These are phyloP conservation scores for Hipposideros armiger DNA, from an alignment of 2,113 vertebrate species.

Conservation along the genomic window DNA sequence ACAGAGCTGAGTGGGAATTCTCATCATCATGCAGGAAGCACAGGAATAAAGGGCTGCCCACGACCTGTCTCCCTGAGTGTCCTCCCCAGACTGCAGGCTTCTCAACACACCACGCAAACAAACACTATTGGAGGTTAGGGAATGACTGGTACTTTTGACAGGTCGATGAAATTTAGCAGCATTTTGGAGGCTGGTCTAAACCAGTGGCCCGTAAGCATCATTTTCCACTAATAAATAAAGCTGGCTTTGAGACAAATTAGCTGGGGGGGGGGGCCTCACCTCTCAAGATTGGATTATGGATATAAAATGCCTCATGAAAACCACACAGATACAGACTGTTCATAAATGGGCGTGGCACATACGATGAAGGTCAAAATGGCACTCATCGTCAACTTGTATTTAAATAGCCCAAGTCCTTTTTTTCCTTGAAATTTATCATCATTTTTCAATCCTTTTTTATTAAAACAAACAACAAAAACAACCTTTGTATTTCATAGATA, in stretches of 20 bases:
- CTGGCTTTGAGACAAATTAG: neutral
- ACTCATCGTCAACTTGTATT: neutral
- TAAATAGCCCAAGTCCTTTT: neutral
- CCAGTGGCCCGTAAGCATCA: neutral
- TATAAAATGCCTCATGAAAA: conserved; percentile 23
- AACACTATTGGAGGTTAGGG: neutral
- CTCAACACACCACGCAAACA: neutral
- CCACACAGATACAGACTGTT: too few relatives aligned
- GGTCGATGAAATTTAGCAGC: neutral
- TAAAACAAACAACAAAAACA: neutral
- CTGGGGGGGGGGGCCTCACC: neutral
- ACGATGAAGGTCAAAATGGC: neutral
- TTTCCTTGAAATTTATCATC: neutral
- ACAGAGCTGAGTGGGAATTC: neutral
- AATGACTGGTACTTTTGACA: neutral
- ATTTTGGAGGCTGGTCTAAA: neutral
- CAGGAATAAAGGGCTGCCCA: rapidly evolving
- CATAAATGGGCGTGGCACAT: too few relatives aligned
- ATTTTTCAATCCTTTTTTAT: neutral
- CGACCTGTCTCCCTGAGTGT: too few relatives aligned
- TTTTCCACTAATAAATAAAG: neutral
- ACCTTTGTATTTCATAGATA: neutral
- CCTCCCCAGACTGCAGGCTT: neutral
- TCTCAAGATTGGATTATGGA: neutral
- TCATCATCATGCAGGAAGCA: rapidly evolving